Base-by-base conservation (phyloP, 2,888 invertebrate species). In the Punctoribates punctum region DNA sequence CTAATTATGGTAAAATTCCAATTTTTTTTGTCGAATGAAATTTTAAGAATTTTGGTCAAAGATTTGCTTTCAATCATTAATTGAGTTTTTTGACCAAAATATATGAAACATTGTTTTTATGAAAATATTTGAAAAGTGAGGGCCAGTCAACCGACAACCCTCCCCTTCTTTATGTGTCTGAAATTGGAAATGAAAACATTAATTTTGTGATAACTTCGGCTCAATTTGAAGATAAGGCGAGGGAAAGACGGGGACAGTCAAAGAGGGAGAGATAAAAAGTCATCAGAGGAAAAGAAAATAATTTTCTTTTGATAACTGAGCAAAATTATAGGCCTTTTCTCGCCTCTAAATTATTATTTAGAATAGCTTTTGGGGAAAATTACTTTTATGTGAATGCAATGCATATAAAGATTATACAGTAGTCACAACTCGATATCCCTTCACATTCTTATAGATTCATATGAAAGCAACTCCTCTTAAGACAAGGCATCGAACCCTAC, bases 161-260 rank as follows among this genome's bases (percentile, higher is more conserved):
- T 34, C 34, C 34, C 34, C 34, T 34, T 34, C 34, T 34, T 34
- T 34, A 34, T 34, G 34, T 34, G 34, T 34, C 34, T 34, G 34
- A 34, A 34, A 34, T 34, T 5, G 34, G 4, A 34, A 34, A 34
- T 34, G 34, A 34, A 34, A 34, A 34, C 34, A 34, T 34, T 34
- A 34, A 34, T 34, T 34, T 34, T 34, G 4, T 8, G 34, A 34
- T 34, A 34, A 8, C 34, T 34, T 34, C 8, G 34, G 34, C 34
- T 34, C 3, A 34, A 34, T 5, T 34, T 34, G n/a, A 54, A 8
- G 20, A n/a, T 20, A n/a, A 46, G 73, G 75, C 29, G 60, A 65
- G 75, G 80, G 60, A 74, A 62, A 75, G 73, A 72, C 27, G 25
- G 20, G 23, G 34, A 67, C n/a, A 13, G 25, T 1, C 46, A 6